Evolutionary conservation across 2,888 invertebrate species (phyloP), one percentile per base, ranked within the genome.

Genomic region (Drosophila anomelani): DNA sequence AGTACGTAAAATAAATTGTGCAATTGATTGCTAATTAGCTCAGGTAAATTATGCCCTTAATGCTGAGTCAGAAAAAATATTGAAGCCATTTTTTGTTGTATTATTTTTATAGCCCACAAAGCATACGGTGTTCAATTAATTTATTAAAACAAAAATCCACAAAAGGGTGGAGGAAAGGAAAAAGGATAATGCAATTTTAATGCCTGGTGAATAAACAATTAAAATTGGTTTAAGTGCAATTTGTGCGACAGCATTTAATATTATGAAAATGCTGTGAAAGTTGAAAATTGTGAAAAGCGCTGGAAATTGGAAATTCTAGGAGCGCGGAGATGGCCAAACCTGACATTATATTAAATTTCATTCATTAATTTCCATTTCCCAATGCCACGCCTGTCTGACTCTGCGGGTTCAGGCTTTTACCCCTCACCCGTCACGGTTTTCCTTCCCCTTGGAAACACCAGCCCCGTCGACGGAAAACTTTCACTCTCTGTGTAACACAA

Each of bases 291-390:
- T 20, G 26, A 36, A 59, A 41, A 43, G 17, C 53, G 26, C 23
- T 39, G 55, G 3, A 43, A 43, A 62, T 57, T 62, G 75, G 58
- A 58, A 53, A 56, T 9, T 36, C 32, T 71, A 70, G 74, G 59
- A 69, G 58, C 66, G n/a, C n/a, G 63, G 71, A 29, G 5, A 34
- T 20, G 51, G 34, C 20, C 51, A 6, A 39, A 17, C 23, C 83
- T 85, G 82, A 72, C 81, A 80, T 81, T 83, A 84, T 88, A 87
- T 88, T 84, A 88, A 88, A 88, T 86, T 86, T 84, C 82, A 78
- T 88, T 88, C 86, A 87, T 87, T 87, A 87, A 87, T 87, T 87
- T 87, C 78, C 88, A 86, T 86, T 86, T 86, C 83, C 62, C 83
- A 85, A 71, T 80, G 85, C 80, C 78, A 83, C 77, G 85, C 81